Conservation (phyloP, 1,140 invertebrate genomes). For the Drosophila erecta region DNA sequence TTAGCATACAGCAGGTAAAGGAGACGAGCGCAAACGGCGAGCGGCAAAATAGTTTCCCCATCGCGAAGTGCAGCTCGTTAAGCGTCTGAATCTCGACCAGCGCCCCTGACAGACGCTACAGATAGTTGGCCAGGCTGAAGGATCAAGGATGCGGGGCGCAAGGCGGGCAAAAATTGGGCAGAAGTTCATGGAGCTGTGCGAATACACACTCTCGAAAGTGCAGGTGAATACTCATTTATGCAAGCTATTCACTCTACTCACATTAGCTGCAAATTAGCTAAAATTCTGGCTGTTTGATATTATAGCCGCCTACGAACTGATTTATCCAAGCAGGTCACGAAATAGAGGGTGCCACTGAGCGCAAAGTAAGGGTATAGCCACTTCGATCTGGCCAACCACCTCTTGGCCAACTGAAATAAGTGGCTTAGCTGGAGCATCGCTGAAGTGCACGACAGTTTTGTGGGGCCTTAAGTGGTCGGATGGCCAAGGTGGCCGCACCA, state of each 20-base stretch:
- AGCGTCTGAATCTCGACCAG: slow-evolving; percentile 51
- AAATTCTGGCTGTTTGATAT: too few relatives aligned
- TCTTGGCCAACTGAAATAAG: slow-evolving; percentile 52
- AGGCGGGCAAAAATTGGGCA: background rate
- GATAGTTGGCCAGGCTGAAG: slow-evolving; percentile 11
- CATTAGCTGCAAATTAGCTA: too few relatives aligned
- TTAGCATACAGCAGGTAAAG: slow-evolving; percentile 58
- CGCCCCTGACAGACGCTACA: slow-evolving; percentile 33
- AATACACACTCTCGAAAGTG: background rate
- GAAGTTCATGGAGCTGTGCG: slow-evolving; percentile 1
- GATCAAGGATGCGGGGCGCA: background rate
- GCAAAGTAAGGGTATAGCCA: background rate
- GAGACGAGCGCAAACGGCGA: slow-evolving; percentile 2
- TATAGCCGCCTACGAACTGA: too few relatives aligned
- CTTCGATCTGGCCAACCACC: slow-evolving; percentile 3
- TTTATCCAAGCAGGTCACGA: too few relatives aligned
- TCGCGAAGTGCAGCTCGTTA: slow-evolving; percentile 55
- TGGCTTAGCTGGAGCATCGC: slow-evolving; percentile 63
- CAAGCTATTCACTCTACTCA: too few relatives aligned
- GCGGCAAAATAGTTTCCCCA: slow-evolving; percentile 34
- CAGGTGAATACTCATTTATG: background rate
- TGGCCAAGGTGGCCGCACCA: slow-evolving; percentile 24
- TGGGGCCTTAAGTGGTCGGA: slow-evolving; percentile 33
- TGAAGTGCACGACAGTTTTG: slow-evolving; percentile 61
- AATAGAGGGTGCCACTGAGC: too few relatives aligned